These are phyloP conservation scores for Lates japonicus DNA, from an alignment of 2,797 vertebrate species.

Conservation along the genomic window DNA sequence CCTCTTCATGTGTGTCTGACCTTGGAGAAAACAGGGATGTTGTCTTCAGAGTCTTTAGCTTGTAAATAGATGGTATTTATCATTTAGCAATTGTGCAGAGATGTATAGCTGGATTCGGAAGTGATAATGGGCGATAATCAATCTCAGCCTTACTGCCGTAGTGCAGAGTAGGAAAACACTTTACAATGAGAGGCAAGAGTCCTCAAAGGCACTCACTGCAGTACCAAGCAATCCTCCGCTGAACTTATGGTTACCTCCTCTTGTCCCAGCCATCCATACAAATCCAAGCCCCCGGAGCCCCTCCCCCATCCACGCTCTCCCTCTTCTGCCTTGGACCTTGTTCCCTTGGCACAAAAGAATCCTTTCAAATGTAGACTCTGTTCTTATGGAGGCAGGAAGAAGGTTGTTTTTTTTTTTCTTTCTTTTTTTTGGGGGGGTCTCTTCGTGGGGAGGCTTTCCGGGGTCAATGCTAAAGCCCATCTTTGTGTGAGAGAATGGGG, in stretches of 20 bases:
- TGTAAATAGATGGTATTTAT: neutral
- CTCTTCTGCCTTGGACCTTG: constrained; percentile 74
- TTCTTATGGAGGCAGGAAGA: constrained; percentile 85
- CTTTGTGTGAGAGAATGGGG: constrained; percentile 84
- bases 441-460: constrained; percentile 80
- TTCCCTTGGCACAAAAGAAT: constrained; percentile 82
- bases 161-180: constrained; percentile 38
- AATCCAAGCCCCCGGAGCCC: constrained; percentile 71
- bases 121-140: neutral
- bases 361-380: constrained; percentile 83
- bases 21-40: neutral
- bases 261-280: constrained; percentile 77
- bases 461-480: constrained; percentile 84
- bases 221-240: constrained; percentile 75
- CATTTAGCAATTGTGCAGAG: neutral
- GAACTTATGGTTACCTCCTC: constrained; percentile 79
- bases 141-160: neutral
- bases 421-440: constrained; percentile 22
- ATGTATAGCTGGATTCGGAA: constrained; percentile 10
- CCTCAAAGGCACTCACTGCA: constrained; percentile 39
- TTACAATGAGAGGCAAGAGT: constrained; percentile 40
- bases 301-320: constrained; percentile 72
- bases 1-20: neutral
- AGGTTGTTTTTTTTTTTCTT: constrained; percentile 55
- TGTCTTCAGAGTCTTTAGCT: neutral